A percentile compares a stretch with the other conserved stretches of the same genome.
phyloP scores from a whole-genome alignment of 2,113 vertebrate genomes.

The Anseranas semipalmata region DNA sequence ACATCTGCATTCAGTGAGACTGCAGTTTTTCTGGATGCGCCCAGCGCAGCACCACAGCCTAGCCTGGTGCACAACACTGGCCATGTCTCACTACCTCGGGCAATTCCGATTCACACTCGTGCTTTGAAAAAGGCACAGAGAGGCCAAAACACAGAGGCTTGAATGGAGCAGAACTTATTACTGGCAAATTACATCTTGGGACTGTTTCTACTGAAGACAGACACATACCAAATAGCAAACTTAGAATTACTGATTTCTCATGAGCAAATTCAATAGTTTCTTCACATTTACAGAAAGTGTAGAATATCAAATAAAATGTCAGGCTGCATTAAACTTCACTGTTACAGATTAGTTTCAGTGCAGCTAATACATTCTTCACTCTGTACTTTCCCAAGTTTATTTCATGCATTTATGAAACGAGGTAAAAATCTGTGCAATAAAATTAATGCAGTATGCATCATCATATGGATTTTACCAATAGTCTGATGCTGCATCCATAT shows the following conservation, averaged over 20 bases:
- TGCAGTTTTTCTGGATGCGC: not conserved
- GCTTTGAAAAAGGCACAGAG: not conserved
- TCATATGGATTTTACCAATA: not conserved
- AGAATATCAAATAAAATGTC: not conserved
- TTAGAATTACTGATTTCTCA: not conserved
- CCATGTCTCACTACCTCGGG: not conserved
- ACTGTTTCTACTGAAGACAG: not conserved
- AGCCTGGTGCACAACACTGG: too few relatives aligned
- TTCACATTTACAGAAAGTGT: not conserved
- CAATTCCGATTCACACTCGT: not conserved
- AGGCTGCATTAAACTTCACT: not conserved
- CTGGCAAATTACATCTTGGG: not conserved
- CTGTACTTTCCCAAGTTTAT: not conserved
- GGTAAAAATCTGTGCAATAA: not conserved
- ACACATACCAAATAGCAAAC: not conserved
- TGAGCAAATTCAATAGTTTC: not conserved
- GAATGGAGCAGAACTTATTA: not conserved
- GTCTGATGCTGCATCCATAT: not conserved
- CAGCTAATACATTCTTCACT: not conserved
- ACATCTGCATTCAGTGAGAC: fast-evolving
- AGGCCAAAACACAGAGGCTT: not conserved
- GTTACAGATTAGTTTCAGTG: not conserved
- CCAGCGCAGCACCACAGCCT: not conserved
- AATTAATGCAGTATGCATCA: not conserved
- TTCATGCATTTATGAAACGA: not conserved